Conservation (phyloP, 2,113 vertebrate genomes). For the Dissostichus mawsoni region DNA sequence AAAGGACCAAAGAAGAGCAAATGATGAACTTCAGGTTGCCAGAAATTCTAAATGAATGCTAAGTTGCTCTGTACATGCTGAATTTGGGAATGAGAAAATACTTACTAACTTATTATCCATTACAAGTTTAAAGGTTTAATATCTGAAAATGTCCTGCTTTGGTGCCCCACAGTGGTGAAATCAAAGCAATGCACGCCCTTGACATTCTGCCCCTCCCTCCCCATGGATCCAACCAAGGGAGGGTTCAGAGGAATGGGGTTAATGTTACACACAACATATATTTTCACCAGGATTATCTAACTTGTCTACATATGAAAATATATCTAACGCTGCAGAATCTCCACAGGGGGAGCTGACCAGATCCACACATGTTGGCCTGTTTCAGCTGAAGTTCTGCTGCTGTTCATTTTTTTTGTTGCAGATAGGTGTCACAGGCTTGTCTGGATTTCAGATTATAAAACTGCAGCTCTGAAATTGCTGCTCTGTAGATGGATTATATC, state of each 20-base stretch:
- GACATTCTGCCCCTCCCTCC: no score
- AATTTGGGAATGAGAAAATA: not conserved
- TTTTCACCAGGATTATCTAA: not conserved
- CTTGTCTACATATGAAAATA: not conserved
- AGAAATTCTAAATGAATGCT: not conserved
- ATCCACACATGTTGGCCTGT: not conserved
- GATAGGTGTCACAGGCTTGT: not conserved
- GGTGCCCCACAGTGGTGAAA: no score
- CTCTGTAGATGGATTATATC: not conserved
- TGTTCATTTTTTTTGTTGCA: not conserved
- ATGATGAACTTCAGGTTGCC: not conserved
- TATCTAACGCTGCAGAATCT: no score
- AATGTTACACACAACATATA: not conserved
- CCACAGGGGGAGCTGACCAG: no score
- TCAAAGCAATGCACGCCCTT: no score
- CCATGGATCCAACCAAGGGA: no score
- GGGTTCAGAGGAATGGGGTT: no score
- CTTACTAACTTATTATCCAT: not conserved
- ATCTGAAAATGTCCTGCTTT: no score
- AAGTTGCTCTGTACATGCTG: not conserved
- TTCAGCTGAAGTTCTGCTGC: not conserved
- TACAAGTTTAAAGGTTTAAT: not conserved
- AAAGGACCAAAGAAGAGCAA: not conserved
- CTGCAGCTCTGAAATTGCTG: not conserved
- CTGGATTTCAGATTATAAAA: not conserved